Base-by-base conservation (phyloP, 2,888 invertebrate genomes). In the Dendrolimus houi region DNA sequence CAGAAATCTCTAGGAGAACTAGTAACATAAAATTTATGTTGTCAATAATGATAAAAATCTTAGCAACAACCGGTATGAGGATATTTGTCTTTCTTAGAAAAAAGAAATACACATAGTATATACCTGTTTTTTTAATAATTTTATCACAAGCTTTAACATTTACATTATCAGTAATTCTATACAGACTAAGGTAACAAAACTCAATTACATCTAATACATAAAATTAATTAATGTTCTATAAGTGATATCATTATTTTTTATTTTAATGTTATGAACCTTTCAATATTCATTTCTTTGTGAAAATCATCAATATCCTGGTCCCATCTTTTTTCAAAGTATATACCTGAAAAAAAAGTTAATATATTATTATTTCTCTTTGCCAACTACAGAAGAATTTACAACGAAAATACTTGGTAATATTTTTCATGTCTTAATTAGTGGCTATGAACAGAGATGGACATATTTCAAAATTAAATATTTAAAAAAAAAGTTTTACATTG, bases 241-340 rank as follows among this genome's bases (percentile, higher is more conserved):
- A 29, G 6, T 29, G 29, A 29, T 29, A 29, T 6, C 29, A 6
- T 29, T 29, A 29, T 29, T 29, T 29, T 29, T 29, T 29, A 29
- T 29, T 29, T 29, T 29, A 29, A 29, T 3, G 6, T 77, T 6
- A 82, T 65, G 60, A 95, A 85, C 58, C 91, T 91, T 55, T 83
- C 87, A 66, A 98, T 95, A 71, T 96, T 95, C 74, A 97, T 92
- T 89, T 98, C 97, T 64, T 89, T 89, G 69, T 97, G 93, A 65
- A 99, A 92, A 52, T 97, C 96, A 29, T 91, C 84, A 53, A 99
- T 87, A 54, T 95, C 91, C 82, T 97, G 96, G 55, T 97, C 96
- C 98, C 98, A 99, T 63, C 98, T 92, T 82, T 96, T 95, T 82
- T 99, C 99, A 92, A 94, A 99, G 84, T 96, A 98, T 58, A 98